Evolutionary conservation across 2,888 invertebrate species (phyloP), one percentile per base, ranked within the genome.

Genomic region (Drosophila colorata): DNA sequence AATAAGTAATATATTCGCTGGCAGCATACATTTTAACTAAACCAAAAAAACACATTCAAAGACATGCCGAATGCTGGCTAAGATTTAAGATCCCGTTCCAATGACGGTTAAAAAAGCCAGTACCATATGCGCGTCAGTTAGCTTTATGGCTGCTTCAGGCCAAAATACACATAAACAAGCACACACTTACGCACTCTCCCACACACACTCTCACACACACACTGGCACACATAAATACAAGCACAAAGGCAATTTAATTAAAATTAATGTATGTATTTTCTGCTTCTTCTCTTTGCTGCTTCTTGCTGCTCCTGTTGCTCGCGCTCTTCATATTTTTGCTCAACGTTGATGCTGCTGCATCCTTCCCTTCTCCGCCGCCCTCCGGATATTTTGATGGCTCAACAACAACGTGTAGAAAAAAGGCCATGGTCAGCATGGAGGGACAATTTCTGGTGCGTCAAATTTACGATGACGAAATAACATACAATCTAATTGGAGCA

Each of bases 401-500:
- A 28, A 58, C 57, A 23, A 67, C 48, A 35, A 59, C 44, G 48
- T 55, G 47, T 91, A 98, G 98, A 91, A 96, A 96, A 94, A 97
- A 97, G 92, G 98, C 98, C 0, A 97, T 97, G 64, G 96, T 98
- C 55, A 95, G 95, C 65, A 98, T 98, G 97, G 98, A 98, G 89
- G 98, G 98, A 2, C 97, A 98, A 83, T 98, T 98, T 92, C 93
- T 98, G 78, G 98, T 98, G 13, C 94, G 98, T 11, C 97, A 98
- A 93, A 97, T 98, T 87, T 98, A 98, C 92, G 98, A 98, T 87
- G 98, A 98, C 91, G 97, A 97, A 92, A 95, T 98, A 69, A 98
- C 98, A 0, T 98, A 98, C 93, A 97, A 98, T 91, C 93, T 98
- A 84, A 97, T 98, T 77, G 95, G 95, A 33, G 98, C 98, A 16